phyloP scores from a whole-genome alignment of 2,797 vertebrate genomes.

The Petrocephalus schoutedeni region DNA sequence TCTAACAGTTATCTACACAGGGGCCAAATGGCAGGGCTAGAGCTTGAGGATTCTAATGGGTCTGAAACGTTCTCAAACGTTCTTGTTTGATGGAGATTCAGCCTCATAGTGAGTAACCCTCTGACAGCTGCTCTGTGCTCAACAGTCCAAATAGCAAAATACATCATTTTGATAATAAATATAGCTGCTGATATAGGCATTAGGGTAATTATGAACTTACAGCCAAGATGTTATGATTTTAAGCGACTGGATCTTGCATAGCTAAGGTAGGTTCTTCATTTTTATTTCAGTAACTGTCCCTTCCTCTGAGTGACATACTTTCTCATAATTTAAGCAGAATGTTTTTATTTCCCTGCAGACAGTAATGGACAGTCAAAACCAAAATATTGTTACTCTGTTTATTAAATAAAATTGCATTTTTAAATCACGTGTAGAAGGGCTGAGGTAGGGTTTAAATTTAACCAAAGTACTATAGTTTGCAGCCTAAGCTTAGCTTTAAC shows the following conservation, averaged over 20 bases:
- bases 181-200: neutral
- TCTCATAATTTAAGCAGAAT: neutral
- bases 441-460: neutral
- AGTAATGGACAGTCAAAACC: neutral
- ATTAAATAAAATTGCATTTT: neutral
- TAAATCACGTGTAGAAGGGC: neutral
- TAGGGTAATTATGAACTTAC: neutral
- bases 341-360: neutral
- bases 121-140: neutral
- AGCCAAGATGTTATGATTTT: neutral
- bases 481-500: neutral
- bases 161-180: neutral
- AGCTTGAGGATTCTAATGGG: neutral
- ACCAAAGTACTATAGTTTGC: neutral
- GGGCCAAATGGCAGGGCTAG: neutral
- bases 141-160: neutral
- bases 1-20: neutral
- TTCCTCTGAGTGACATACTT: neutral
- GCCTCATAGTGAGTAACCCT: neutral
- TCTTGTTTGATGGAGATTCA: neutral
- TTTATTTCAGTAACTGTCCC: neutral
- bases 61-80: neutral
- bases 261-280: neutral
- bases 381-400: neutral
- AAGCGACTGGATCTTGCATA: neutral